Base-by-base conservation (phyloP, 2,113 vertebrate genomes). In the Podocnemis expansa region DNA sequence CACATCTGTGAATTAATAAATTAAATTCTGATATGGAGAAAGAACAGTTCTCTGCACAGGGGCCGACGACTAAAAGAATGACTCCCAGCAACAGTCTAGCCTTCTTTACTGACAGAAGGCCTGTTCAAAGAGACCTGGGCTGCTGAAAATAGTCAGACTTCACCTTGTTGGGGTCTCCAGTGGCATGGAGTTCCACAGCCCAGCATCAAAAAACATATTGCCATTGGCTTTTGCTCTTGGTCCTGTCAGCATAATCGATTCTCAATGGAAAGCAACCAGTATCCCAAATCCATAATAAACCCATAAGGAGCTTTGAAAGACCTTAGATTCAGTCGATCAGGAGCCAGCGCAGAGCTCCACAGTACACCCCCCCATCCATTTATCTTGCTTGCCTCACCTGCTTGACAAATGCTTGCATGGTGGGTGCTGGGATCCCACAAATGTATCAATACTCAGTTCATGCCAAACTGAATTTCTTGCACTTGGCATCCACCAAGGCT, bases 151-250 rank as follows among this genome's bases (percentile, higher is more conserved):
- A 10, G 91, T 1, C 67, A 43, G 38, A 43, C 54, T 58, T 75
- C 29, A 80, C 25, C 83, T 34, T 49, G 58, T 25, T 21, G 24
- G 11, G 14, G 76, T 27, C 27, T 47, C 78, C 22, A 90, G 16
- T 2, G 54, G 78, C 78, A 88, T n/a, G 73, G 41, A 80, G 27
- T 31, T 10, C 34, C 34, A 11, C 41, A 56, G 29, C 41, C 63
- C 25, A 80, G 73, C 56, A 16, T 3, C 2, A 4, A 80, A n/a
- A n/a, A 87, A 90, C 31, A n/a, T 5, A 43, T 24, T 1, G 6
- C 3, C 84, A 38, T 25, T 88, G 86, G 10, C 38, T 78, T 31
- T 1, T 0, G 21, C 21, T 47, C 80, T 10, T 10, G 0, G 41
- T 47, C 63, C 38, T 17, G 51, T 43, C 0, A 76, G 73, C 41